Conservation (phyloP, 2,113 vertebrate species). For the Sorex araneus region DNA sequence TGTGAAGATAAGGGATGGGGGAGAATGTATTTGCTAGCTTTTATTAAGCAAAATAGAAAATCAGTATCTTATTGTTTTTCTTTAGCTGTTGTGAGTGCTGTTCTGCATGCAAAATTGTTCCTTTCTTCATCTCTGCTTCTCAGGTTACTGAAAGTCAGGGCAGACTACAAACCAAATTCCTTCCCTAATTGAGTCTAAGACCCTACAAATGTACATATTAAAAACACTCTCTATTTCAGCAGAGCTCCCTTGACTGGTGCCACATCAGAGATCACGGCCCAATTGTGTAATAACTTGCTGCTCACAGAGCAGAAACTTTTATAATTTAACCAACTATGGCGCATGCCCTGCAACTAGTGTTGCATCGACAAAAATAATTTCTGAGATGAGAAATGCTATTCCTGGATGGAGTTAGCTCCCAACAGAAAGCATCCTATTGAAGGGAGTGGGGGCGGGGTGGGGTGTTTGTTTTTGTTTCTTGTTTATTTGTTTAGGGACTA, state of each 20-base stretch:
- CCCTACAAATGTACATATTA: conserved; percentile 58
- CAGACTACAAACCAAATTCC: conserved; percentile 68
- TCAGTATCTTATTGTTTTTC: conserved; percentile 21
- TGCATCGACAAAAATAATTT: conserved; percentile 31
- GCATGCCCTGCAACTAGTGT: neutral
- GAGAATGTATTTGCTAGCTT: conserved; percentile 36
- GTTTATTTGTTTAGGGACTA: no score
- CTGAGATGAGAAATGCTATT: conserved; percentile 16
- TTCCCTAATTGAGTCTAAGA: conserved; percentile 65
- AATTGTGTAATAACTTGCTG: neutral
- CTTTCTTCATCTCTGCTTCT: conserved; percentile 65
- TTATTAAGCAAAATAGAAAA: conserved; percentile 59
- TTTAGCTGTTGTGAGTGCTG: conserved; percentile 51
- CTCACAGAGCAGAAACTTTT: conserved; percentile 48
- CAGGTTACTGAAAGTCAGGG: conserved; percentile 61
- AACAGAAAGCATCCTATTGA: neutral
- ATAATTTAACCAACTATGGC: conserved; percentile 26
- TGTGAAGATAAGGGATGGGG: neutral
- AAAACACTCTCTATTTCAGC: conserved; percentile 58
- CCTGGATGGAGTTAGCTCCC: conserved; percentile 3
- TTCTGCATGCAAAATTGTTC: conserved; percentile 63
- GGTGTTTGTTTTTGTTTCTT: no score
- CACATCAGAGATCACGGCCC: conserved; percentile 11
- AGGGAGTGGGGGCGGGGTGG: no score
- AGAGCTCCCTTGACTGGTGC: conserved; percentile 4